phyloP scores from a whole-genome alignment of 1,140 invertebrate species.

The Zelostemma sp. region DNA sequence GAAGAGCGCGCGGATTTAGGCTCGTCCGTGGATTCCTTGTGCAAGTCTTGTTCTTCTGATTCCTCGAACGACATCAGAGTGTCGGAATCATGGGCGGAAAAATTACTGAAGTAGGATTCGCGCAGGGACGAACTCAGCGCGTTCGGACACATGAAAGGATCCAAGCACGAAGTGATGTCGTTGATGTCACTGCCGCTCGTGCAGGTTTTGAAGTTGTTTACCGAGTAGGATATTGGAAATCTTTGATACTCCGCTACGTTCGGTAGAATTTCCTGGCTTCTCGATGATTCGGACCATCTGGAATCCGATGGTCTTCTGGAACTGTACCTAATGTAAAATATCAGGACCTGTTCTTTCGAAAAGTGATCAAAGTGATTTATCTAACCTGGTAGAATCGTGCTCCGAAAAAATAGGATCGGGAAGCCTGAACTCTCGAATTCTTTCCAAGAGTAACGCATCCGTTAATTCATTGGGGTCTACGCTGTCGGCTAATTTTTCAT shows the following conservation, averaged over 20 bases:
- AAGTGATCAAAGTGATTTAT: not conserved
- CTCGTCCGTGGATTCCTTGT: conserved; percentile 3
- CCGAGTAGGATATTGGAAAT: conserved; percentile 63
- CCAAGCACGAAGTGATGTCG: conserved; percentile 55
- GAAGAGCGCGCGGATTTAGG: conserved; percentile 44
- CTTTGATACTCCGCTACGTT: conserved; percentile 47
- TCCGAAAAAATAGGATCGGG: conserved; percentile 54
- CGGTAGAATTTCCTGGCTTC: conserved; percentile 62
- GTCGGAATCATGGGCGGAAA: conserved; percentile 59
- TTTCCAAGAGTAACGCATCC: conserved; percentile 26
- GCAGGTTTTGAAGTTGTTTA: conserved; percentile 60
- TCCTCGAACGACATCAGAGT: conserved; percentile 63
- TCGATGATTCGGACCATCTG: conserved; percentile 64
- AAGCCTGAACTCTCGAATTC: conserved; percentile 25
- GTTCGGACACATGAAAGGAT: conserved; percentile 61
- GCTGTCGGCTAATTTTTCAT: conserved; percentile 29
- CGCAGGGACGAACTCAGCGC: conserved; percentile 59
- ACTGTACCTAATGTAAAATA: conserved; percentile 50
- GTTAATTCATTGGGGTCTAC: conserved; percentile 44
- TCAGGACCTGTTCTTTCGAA: too few species aligned
- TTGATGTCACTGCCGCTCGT: conserved; percentile 61
- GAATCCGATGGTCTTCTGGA: conserved; percentile 63
- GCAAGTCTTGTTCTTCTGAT: conserved; percentile 40
- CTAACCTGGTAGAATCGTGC: conserved; percentile 55
- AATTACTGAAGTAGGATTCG: conserved; percentile 61